Base-by-base conservation (phyloP, 1,140 invertebrate species). In the Archegozetes longisetosus region DNA sequence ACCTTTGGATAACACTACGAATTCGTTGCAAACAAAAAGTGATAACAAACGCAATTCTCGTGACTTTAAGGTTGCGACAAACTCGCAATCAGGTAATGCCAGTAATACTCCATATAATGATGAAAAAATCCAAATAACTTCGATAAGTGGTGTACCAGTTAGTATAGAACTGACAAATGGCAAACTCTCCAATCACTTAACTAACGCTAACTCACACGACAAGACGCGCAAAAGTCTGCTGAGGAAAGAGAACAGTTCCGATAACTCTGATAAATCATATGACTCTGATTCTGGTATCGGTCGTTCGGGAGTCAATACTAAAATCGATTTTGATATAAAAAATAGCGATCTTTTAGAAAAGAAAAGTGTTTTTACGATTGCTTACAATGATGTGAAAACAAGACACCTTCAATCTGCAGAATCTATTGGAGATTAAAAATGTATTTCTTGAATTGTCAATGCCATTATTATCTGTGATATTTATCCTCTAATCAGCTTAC, bases 281-380 rank as follows among this genome's bases (percentile, higher is more conserved):
- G 64, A 65, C 61, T 65, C 64, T 4, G 64, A 64, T 61, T 64
- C 62, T 1, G 64, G 64, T 4, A 65, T 64, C 17, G 64, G 61
- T 2, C 51, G 59, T 6, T n/a, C 22, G 23, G 48, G 60, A 60
- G 25, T 40, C 26, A 60, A 48, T 17, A 40, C 6, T 40, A 40
- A 6, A 40, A 40, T 17, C 17, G 32, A 40, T 40, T 17, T 60
- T 13, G 25, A 64, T 46, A 22, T 66, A 14, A 65, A 64, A 25
- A 66, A 66, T 40, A 60, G 53, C 1, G 62, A 65, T 40, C 32
- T 89, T 61, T 78, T 88, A 22, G 86, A 90, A 66, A 91, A 90
- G 73, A 90, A 90, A 68, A 90, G 87, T 69, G 81, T 92, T n/a
- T 92, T 91, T 66, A 88, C 87, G 0, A 91, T 92, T 64, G 87